Evolutionary conservation across 2,888 invertebrate genomes (phyloP).

Genomic region (Ectemnius lituratus): DNA sequence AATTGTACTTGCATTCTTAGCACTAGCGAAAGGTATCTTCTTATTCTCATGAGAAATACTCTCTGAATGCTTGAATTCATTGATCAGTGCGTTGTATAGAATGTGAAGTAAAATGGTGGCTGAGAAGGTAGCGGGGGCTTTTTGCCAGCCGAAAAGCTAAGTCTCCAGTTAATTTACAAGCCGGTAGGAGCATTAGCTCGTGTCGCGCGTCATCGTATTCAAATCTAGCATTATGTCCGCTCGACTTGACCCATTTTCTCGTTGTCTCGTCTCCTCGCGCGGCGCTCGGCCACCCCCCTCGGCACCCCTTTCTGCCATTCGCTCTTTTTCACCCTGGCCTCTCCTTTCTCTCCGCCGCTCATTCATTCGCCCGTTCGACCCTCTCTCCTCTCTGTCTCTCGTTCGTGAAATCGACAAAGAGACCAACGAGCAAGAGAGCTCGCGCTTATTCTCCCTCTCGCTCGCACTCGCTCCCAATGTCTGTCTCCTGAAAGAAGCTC

Average conservation of each 20-base stretch:
- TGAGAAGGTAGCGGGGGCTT: too few species aligned
- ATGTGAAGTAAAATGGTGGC: too few species aligned
- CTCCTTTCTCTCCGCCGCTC: conserved; percentile 24
- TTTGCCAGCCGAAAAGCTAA: conserved; percentile 7
- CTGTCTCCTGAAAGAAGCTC: conserved; percentile 57
- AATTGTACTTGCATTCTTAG: conserved; percentile 18
- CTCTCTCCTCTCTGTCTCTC: conserved; percentile 1
- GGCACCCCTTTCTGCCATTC: background rate
- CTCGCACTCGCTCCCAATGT: conserved; percentile 46
- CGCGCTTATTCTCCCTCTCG: conserved; percentile 15
- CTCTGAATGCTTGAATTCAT: too few species aligned
- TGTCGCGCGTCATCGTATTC: conserved; percentile 53
- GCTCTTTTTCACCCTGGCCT: conserved; percentile 21
- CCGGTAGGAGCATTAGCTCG: conserved; percentile 30
- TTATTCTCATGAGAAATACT: background rate
- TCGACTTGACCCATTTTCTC: conserved; percentile 55
- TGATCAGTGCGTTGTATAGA: too few species aligned
- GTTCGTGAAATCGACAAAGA: background rate
- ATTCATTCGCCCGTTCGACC: conserved; percentile 29
- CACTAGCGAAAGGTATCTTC: conserved; percentile 12
- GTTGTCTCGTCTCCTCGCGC: conserved; percentile 20
- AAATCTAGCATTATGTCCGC: conserved; percentile 52
- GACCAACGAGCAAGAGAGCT: too few species aligned
- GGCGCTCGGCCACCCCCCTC: conserved; percentile 2
- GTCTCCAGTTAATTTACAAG: conserved; percentile 38